Conservation (phyloP, 2,888 invertebrate species). For the Eristalis tenax region DNA sequence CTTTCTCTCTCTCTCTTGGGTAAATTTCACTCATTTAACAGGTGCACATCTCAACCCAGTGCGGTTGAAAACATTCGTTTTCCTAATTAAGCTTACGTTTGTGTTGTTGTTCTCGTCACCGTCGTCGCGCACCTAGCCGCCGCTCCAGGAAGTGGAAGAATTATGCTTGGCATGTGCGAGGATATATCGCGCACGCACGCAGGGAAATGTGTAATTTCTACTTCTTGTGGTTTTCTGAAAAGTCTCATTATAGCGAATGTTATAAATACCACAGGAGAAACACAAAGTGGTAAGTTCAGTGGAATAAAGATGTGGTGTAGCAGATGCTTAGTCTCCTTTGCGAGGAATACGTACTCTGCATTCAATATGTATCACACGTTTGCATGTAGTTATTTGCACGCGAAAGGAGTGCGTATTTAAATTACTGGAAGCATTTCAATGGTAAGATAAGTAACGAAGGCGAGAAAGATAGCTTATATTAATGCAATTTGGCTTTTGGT, state of each 20-base stretch:
- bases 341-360: neutral
- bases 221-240: constrained; percentile 44
- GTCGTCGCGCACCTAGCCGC: neutral
- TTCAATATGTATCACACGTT: constrained; percentile 23
- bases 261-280: constrained; percentile 47
- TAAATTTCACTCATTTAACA: constrained; percentile 53
- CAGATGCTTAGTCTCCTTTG: constrained; percentile 15
- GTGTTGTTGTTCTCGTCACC: neutral
- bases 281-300: constrained; percentile 38
- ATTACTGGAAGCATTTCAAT: neutral
- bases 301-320: constrained; percentile 21
- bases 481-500: constrained; percentile 9
- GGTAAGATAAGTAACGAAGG: neutral
- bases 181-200: constrained; percentile 47
- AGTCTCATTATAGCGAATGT: constrained; percentile 37
- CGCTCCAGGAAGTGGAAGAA: constrained; percentile 23
- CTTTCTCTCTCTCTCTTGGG: neutral
- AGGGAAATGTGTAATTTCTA: constrained; percentile 48
- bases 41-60: constrained; percentile 28
- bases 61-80: constrained; percentile 51
- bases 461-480: constrained; percentile 12
- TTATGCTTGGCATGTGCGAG: constrained; percentile 51
- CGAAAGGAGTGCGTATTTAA: neutral
- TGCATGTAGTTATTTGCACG: neutral
- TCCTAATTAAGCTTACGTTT: constrained; percentile 53